A percentile compares a stretch with the other conserved stretches of the same genome.
phyloP scores from a whole-genome alignment of 2,888 invertebrate genomes.

The Leucophenga maculata region DNA sequence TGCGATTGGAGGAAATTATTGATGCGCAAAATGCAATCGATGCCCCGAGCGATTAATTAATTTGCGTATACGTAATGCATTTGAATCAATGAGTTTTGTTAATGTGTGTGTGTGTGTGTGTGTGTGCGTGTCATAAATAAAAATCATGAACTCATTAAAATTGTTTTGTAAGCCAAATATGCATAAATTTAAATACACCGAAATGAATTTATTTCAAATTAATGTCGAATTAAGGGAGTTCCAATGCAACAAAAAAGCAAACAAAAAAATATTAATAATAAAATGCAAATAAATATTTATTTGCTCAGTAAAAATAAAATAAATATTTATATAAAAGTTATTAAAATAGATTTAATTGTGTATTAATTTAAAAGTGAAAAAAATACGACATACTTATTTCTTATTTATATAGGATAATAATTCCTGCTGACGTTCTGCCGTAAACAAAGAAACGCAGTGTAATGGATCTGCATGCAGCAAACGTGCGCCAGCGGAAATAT shows the following conservation, averaged over 20 bases:
- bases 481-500: too few species aligned
- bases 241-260: neutral
- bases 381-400: too few species aligned
- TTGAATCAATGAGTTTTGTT: neutral
- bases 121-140: slow-evolving; percentile 27
- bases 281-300: slow-evolving; percentile 3
- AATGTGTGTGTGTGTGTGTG: slow-evolving; percentile 13
- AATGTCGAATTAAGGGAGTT: neutral
- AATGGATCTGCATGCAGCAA: too few species aligned
- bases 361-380: too few species aligned
- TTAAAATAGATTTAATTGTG: too few species aligned
- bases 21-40: slow-evolving; percentile 4
- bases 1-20: neutral
- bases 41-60: slow-evolving; percentile 20
- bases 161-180: slow-evolving; percentile 16
- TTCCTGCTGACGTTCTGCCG: too few species aligned
- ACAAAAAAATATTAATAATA: neutral
- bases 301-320: too few species aligned
- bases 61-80: slow-evolving; percentile 3
- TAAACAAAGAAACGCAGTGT: too few species aligned
- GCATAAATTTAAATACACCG: neutral
- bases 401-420: too few species aligned
- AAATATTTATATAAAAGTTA: too few species aligned
- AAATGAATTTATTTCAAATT: slow-evolving; percentile 10
- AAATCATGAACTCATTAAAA: slow-evolving; percentile 26